Conservation (phyloP, 2,113 vertebrate species). For the Barbus barbus region DNA sequence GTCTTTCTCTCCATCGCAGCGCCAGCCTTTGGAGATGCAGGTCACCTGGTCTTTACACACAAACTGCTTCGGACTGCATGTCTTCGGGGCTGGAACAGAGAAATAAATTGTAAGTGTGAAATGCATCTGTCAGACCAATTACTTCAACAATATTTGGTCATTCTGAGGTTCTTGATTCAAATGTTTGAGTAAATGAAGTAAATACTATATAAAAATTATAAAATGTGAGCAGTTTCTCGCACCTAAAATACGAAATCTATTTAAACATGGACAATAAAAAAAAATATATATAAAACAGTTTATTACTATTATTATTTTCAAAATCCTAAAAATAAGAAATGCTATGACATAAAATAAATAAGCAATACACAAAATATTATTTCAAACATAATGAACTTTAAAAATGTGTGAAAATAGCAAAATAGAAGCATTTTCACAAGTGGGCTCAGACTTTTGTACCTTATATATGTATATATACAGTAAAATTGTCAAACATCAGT, state of each 20-base stretch:
- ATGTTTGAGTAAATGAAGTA: not conserved
- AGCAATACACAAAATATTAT: not conserved
- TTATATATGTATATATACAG: not conserved
- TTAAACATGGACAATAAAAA: too few relatives aligned
- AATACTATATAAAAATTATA: not conserved
- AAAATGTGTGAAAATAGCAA: not conserved
- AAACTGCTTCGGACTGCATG: constrained; percentile 96
- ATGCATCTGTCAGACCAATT: not conserved
- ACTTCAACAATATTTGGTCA: not conserved
- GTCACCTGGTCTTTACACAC: constrained; percentile 95
- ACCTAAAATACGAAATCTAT: too few relatives aligned
- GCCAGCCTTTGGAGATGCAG: constrained; percentile 98
- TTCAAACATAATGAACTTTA: not conserved
- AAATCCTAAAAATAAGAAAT: not conserved
- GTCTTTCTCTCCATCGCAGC: constrained; percentile 95
- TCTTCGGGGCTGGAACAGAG: constrained; percentile 82
- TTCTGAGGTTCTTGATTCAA: not conserved
- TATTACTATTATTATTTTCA: not conserved
- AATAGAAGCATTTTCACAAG: not conserved
- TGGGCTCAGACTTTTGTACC: not conserved
- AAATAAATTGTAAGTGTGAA: not conserved
- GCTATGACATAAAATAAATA: not conserved
- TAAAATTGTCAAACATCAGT: not conserved
- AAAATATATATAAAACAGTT: not conserved
- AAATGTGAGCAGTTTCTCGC: too few relatives aligned